phyloP scores from a whole-genome alignment of 1,140 invertebrate genomes.

The Halictus rubicundus region DNA sequence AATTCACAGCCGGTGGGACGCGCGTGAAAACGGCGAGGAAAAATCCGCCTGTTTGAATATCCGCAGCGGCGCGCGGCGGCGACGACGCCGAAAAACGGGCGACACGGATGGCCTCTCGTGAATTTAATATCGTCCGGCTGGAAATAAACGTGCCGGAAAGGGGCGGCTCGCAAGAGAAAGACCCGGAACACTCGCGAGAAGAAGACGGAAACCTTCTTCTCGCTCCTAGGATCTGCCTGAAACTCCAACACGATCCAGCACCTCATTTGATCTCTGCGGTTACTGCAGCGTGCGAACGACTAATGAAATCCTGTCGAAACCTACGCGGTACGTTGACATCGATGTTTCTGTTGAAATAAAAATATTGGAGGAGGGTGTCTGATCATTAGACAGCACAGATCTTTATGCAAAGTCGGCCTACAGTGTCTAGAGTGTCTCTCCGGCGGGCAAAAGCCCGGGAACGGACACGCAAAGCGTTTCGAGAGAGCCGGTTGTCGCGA shows the following conservation, averaged over 20 bases:
- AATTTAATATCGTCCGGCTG: slow-evolving; percentile 59
- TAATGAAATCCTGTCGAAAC: too few relatives aligned
- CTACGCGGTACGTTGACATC: too few relatives aligned
- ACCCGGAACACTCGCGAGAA: neutral
- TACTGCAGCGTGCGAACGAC: too few relatives aligned
- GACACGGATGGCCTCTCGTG: slow-evolving; percentile 38
- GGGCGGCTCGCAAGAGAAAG: slow-evolving; percentile 12
- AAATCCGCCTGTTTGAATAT: neutral
- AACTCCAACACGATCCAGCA: too few relatives aligned
- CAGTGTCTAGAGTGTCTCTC: too few relatives aligned
- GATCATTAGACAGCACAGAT: too few relatives aligned
- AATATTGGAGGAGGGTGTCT: too few relatives aligned
- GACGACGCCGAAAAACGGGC: slow-evolving; percentile 38
- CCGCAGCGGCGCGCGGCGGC: slow-evolving; percentile 17
- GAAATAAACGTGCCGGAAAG: slow-evolving; percentile 48
- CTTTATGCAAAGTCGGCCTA: too few relatives aligned
- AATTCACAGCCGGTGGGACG: neutral
- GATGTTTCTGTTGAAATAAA: too few relatives aligned
- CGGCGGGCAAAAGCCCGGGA: neutral
- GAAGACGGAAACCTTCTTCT: neutral
- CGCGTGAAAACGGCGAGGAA: neutral
- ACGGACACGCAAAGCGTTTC: neutral
- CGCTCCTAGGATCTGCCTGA: too few relatives aligned
- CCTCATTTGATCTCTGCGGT: too few relatives aligned
- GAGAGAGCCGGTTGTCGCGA: neutral